These are phyloP conservation scores for Atherix ibis DNA, from an alignment of 2,888 invertebrate species.

Conservation along the genomic window DNA sequence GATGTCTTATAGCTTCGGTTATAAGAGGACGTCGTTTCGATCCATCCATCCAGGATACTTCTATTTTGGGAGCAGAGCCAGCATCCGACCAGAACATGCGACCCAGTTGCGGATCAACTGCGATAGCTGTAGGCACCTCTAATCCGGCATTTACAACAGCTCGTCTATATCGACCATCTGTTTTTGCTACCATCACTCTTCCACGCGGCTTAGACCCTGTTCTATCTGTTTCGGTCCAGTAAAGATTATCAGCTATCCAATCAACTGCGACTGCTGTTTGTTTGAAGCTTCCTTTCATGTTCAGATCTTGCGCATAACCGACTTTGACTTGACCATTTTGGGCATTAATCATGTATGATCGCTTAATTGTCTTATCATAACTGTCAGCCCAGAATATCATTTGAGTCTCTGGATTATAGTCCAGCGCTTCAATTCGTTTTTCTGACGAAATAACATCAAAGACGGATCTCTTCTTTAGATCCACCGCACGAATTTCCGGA, in stretches of 20 bases:
- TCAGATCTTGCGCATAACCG: slow-evolving; percentile 74
- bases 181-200: slow-evolving; percentile 70
- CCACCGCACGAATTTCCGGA: slow-evolving; percentile 66
- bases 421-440: slow-evolving; percentile 79
- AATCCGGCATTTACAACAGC: slow-evolving; percentile 63
- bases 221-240: slow-evolving; percentile 79
- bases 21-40: slow-evolving; percentile 69
- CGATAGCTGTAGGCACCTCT: slow-evolving; percentile 78
- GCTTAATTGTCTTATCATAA: slow-evolving; percentile 74
- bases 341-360: slow-evolving; percentile 79
- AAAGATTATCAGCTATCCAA: slow-evolving; percentile 84
- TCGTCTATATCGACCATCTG: slow-evolving; percentile 77
- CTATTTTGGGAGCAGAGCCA: slow-evolving; percentile 82
- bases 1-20: slow-evolving; percentile 66
- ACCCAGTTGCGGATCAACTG: slow-evolving; percentile 71
- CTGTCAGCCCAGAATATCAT: slow-evolving; percentile 95
- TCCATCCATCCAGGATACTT: slow-evolving; percentile 94
- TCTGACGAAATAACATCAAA: slow-evolving; percentile 67
- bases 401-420: slow-evolving; percentile 68
- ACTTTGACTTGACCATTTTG: slow-evolving; percentile 59
- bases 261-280: slow-evolving; percentile 85
- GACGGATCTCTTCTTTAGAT: slow-evolving; percentile 49
- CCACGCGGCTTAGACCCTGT: slow-evolving; percentile 60
- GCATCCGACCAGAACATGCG: slow-evolving; percentile 90
- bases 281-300: slow-evolving; percentile 66